phyloP scores from a whole-genome alignment of 1,140 invertebrate genomes.

The Drosophila nigrodunni region DNA sequence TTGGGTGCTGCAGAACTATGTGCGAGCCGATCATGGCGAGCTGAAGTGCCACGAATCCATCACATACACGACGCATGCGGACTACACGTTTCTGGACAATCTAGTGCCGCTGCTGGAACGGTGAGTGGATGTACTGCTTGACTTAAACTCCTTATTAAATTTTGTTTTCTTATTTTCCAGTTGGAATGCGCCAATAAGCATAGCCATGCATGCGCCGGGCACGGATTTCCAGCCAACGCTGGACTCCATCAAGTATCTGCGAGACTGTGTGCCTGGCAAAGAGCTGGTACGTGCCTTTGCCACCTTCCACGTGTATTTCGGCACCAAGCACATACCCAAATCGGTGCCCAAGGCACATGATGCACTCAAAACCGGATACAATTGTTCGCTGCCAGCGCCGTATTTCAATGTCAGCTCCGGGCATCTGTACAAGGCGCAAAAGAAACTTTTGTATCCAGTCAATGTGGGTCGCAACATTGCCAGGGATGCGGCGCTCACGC shows the following conservation, averaged over 20 bases:
- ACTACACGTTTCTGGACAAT: slow-evolving; percentile 96
- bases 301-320: slow-evolving; percentile 95
- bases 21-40: slow-evolving; percentile 87
- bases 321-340: slow-evolving; percentile 92
- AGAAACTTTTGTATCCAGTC: slow-evolving; percentile 93
- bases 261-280: slow-evolving; percentile 87
- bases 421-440: slow-evolving; percentile 91
- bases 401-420: slow-evolving; percentile 88
- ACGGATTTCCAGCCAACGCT: slow-evolving; percentile 88
- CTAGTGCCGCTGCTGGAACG: slow-evolving; percentile 91
- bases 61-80: slow-evolving; percentile 96
- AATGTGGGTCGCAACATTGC: slow-evolving; percentile 95
- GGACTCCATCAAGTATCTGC: slow-evolving; percentile 88
- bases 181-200: slow-evolving; percentile 89
- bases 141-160: neutral
- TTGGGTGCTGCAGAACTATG: slow-evolving; percentile 96
- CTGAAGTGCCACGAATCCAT: slow-evolving; percentile 92
- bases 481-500: slow-evolving; percentile 91
- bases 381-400: slow-evolving; percentile 89
- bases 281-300: slow-evolving; percentile 90
- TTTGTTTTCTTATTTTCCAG: slow-evolving; percentile 64
- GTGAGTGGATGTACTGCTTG: slow-evolving; percentile 68
- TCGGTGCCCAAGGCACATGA: slow-evolving; percentile 88
- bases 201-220: slow-evolving; percentile 91
- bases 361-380: slow-evolving; percentile 87